These are phyloP conservation scores for Serrognathus titanus DNA, from an alignment of 2,888 invertebrate species.

Conservation along the genomic window DNA sequence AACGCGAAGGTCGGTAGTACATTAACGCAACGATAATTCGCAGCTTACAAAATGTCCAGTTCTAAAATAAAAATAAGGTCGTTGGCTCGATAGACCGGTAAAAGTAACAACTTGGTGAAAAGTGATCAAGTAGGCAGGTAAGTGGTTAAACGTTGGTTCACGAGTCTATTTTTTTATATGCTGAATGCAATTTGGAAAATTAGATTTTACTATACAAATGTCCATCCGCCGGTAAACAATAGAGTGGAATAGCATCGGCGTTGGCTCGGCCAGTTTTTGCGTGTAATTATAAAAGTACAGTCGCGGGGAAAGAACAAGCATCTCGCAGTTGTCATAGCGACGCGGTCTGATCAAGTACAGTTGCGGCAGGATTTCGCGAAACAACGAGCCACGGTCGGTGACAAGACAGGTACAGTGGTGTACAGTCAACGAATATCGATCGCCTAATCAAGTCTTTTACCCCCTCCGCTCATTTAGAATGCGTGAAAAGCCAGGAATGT, in stretches of 20 bases:
- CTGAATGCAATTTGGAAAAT: too few species aligned
- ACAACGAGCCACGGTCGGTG: conserved; percentile 39
- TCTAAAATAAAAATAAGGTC: too few species aligned
- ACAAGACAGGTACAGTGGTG: conserved; percentile 43
- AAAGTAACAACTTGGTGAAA: too few species aligned
- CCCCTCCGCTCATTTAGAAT: conserved; percentile 42
- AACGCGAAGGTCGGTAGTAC: too few species aligned
- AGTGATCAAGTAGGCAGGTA: too few species aligned
- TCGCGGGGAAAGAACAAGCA: conserved; percentile 44
- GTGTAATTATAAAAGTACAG: conserved; percentile 51
- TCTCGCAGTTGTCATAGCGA: conserved; percentile 47
- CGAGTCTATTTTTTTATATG: too few species aligned
- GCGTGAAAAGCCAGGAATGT: conserved; percentile 41
- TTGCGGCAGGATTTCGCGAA: conserved; percentile 46
- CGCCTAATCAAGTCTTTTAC: conserved; percentile 47
- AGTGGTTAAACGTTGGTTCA: too few species aligned
- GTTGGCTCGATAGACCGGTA: too few species aligned
- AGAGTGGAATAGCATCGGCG: conserved; percentile 14
- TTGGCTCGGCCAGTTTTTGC: conserved; percentile 46
- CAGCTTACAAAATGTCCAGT: too few species aligned
- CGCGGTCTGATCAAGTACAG: conserved; percentile 46
- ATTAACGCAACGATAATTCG: too few species aligned
- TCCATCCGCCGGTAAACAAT: too few species aligned
- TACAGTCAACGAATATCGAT: conserved; percentile 46
- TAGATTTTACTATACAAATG: too few species aligned